Evolutionary conservation across 1,140 invertebrate species (phyloP), one percentile per base, ranked within the genome.

Genomic region (Bacillus rossius): DNA sequence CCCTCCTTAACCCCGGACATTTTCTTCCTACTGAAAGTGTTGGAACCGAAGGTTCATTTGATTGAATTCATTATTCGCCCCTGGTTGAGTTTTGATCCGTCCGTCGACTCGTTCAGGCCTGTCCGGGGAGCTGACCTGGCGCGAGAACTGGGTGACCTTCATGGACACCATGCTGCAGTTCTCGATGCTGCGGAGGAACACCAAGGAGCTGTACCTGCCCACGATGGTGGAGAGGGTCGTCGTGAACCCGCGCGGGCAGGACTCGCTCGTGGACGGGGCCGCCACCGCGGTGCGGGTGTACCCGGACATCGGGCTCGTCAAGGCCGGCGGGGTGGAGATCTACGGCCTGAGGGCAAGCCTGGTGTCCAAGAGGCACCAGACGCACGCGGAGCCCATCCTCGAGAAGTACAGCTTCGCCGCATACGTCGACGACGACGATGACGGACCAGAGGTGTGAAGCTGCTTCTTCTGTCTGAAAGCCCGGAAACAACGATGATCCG

Each of bases 281-380:
- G 26, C 65, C 1, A 71, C 89, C 1, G 78, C 85, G 1, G 84
- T 94, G 4, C 78, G 82, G 57, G 84, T 86, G 70, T 89, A 94
- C 65, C 77, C 82, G 14, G 80, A 90, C 54, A 81, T 92, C 20
- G 84, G 86, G 67, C 81, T 89, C 1, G 84, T 91, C 20, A 83
- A 86, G 67, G 86, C 89, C 43, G 93, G 91, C 8, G 94, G 94
- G 37, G 81, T 98, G 26, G 92, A 96, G 74, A 76, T 98, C 8
- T 83, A 90, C 65, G 94, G 94, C 43, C 80, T 98, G 67, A 96
- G 96, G 74, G 88, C 91, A 0, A 91, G 89, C 61, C 75, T 96
- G 13, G 92, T 94, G 1, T 92, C 93, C 22, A 81, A 89, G 59
- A 83, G 92, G 60, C 82, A 85, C 59, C 83, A 86, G 67, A 70